These are phyloP conservation scores for Marmota monax DNA, from an alignment of 2,113 vertebrate species.

Conservation along the genomic window DNA sequence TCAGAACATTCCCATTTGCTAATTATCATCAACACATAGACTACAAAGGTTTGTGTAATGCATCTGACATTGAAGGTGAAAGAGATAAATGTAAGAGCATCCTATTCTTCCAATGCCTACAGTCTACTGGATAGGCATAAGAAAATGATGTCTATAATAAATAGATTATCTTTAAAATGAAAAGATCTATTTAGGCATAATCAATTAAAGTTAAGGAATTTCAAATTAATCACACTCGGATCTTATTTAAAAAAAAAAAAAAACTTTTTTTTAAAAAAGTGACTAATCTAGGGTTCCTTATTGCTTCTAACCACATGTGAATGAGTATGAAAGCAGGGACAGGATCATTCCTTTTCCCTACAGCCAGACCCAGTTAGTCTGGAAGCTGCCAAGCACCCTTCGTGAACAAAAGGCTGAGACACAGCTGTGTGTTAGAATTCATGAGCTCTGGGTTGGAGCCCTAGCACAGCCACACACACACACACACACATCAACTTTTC, in stretches of 20 bases:
- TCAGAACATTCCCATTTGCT: background rate
- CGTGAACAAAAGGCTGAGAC: background rate
- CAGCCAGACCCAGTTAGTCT: background rate
- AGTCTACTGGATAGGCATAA: background rate
- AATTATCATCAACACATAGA: background rate
- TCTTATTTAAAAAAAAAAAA: background rate
- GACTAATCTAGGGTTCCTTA: background rate
- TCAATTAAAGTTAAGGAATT: constrained; percentile 41
- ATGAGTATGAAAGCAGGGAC: background rate
- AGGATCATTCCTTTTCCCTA: background rate
- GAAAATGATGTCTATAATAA: background rate
- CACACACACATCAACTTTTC: background rate
- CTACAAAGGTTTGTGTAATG: background rate
- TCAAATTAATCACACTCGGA: background rate
- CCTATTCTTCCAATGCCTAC: background rate
- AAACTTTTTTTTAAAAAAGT: background rate
- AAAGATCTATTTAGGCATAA: background rate
- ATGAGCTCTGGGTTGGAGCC: background rate
- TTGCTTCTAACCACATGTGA: background rate
- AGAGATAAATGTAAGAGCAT: background rate
- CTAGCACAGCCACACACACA: background rate
- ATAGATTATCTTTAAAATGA: too few species aligned
- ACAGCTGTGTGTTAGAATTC: background rate
- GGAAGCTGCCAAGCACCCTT: background rate
- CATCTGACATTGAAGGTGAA: background rate